phyloP scores from a whole-genome alignment of 2,113 vertebrate genomes.

The Rostratula benghalensis region DNA sequence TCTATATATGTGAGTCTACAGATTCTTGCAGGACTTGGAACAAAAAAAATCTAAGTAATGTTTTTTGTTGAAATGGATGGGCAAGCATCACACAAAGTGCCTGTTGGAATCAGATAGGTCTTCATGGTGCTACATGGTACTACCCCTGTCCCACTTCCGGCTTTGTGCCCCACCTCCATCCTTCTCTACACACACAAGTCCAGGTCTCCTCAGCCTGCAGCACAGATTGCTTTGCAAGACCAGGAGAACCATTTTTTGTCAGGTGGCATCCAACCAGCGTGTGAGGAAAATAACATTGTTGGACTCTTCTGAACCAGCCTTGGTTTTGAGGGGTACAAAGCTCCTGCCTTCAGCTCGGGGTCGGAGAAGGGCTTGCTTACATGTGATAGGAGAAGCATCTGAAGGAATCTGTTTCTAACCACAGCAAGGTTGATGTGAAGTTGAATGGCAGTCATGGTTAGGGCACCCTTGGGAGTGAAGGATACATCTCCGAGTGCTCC shows the following conservation, averaged over 20 bases:
- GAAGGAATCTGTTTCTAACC: background rate
- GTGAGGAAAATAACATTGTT: background rate
- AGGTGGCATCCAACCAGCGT: background rate
- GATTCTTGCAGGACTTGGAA: background rate
- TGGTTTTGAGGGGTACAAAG: background rate
- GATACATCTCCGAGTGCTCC: background rate
- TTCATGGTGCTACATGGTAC: background rate
- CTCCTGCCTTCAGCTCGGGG: background rate
- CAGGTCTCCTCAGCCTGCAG: background rate
- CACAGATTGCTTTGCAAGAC: background rate
- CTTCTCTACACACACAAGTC: background rate
- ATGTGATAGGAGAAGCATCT: background rate
- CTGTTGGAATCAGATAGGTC: background rate
- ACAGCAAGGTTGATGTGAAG: background rate
- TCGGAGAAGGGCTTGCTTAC: background rate
- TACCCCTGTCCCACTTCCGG: background rate
- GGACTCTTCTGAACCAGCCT: background rate
- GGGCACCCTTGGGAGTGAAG: background rate
- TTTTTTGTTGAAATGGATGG: background rate
- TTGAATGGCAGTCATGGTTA: background rate
- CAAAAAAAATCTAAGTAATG: background rate
- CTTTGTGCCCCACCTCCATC: background rate
- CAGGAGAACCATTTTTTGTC: background rate
- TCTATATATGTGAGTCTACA: background rate
- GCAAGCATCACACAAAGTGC: fast-evolving